Conservation (phyloP, 1,140 invertebrate species). For the Euwallacea similis region DNA sequence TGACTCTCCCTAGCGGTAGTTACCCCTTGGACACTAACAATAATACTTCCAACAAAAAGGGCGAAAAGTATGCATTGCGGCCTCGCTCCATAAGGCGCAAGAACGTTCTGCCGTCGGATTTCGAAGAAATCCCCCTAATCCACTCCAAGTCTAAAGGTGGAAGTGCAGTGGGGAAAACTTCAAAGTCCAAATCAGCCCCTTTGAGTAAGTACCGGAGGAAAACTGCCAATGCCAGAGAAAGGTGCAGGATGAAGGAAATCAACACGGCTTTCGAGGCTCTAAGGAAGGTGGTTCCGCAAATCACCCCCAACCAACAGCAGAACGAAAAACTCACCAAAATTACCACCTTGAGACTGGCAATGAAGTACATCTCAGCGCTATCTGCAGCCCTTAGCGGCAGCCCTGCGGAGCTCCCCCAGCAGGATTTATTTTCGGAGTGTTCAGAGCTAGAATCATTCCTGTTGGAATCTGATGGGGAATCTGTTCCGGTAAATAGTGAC, state of each 20-base stretch:
- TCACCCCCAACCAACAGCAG: conserved; percentile 54
- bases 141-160: conserved; percentile 10
- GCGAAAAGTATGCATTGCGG: conserved; percentile 51
- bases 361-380: conserved; percentile 82
- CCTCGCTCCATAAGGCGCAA: conserved; percentile 45
- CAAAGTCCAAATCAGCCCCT: conserved; percentile 76
- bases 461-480: conserved; percentile 52
- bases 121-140: conserved; percentile 33
- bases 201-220: conserved; percentile 87
- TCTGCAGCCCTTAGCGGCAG: conserved; percentile 51
- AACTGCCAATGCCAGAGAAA: conserved; percentile 85
- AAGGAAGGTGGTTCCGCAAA: conserved; percentile 70
- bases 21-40: conserved; percentile 43
- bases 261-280: conserved; percentile 84
- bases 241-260: conserved; percentile 84
- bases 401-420: conserved; percentile 31
- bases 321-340: conserved; percentile 87
- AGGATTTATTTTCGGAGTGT: conserved; percentile 48
- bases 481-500: conserved; percentile 49
- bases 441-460: conserved; percentile 51
- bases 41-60: conserved; percentile 38
- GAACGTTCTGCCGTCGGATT: conserved; percentile 33
- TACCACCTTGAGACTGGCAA: conserved; percentile 80
- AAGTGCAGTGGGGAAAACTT: conserved; percentile 38
- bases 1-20: conserved; percentile 39